Base-by-base conservation (phyloP, 2,797 vertebrate genomes). In the Diplodus sargus region DNA sequence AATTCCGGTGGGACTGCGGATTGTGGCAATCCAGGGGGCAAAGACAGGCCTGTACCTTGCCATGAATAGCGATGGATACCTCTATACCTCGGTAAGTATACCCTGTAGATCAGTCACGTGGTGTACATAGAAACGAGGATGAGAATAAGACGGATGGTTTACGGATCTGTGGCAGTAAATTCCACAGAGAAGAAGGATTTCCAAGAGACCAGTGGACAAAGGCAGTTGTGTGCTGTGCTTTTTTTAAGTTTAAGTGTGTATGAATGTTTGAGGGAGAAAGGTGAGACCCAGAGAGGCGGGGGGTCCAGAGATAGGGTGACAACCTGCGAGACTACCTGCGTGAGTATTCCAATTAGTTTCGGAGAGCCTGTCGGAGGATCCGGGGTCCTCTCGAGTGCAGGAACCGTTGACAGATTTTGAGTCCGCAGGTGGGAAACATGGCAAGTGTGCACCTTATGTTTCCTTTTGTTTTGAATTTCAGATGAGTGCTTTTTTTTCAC, bases 11-110 rank as follows among this genome's bases (percentile, higher is more conserved):
- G 98, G 98, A 86, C 95, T 99, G 92, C 96, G 98, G 92, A 98
- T 99, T 91, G 98, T 99, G 94, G 98, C 98, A 63, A 99, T 99
- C 93, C 98, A 99, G 94, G 98, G 98, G 66, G 96, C 98, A 89
- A 98, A 99, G 94, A 98, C 97, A 73, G 98, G 98, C 85, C 79
- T 99, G 42, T 99, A 99, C 83, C 94, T 99, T 80, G 98, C 97
- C 78, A 99, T 99, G 98, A 99, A 99, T 91, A 97, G 97, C 4
- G 98, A 99, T 90, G 98, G 98, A 89, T 98, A 97, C 91, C 95
- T 99, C 82, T 96, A 96, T 89, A 94, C 94, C 68, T 96, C 95
- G 56, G 95, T 96, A 87, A 95, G 95, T 94, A 81, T 43, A 20
- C 28, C 25, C 70, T 25, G 59, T 39, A 78, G 60, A 81, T 78